Percentiles rank a stretch among this genome's conserved stretches.
These are phyloP conservation scores for Alectoris magna DNA, from an alignment of 2,797 vertebrate genomes.

Conservation along the genomic window DNA sequence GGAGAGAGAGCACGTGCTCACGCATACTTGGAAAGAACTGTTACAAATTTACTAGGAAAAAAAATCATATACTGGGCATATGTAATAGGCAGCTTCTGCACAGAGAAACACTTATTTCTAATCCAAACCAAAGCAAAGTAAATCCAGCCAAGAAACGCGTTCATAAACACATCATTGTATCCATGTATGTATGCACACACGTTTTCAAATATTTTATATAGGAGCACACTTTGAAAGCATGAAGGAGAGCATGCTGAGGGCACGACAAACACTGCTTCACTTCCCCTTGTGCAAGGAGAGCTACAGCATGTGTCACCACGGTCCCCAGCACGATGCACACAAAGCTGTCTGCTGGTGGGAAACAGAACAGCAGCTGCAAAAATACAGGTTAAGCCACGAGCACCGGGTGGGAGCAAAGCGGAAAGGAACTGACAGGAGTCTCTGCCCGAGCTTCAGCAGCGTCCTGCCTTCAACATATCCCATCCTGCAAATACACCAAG, in stretches of 20 bases:
- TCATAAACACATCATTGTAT: not conserved
- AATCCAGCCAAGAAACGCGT: slow-evolving; percentile 18
- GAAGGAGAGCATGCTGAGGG: not conserved
- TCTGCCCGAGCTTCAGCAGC: not conserved
- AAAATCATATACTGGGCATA: slow-evolving; percentile 23
- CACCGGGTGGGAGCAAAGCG: not conserved
- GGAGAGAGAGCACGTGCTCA: not conserved
- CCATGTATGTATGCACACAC: not conserved
- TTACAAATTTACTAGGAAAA: slow-evolving; percentile 41
- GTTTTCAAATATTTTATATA: not conserved
- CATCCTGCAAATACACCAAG: not conserved
- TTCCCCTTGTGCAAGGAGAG: not conserved
- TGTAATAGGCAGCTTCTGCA: slow-evolving; percentile 43
- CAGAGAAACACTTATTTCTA: slow-evolving; percentile 47
- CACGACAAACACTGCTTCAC: not conserved
- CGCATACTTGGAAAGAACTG: not conserved
- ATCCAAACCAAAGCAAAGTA: slow-evolving; percentile 33
- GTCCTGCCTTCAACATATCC: not conserved
- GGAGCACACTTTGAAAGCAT: not conserved
- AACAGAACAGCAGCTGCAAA: not conserved
- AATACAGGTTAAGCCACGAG: not conserved
- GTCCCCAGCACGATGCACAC: not conserved
- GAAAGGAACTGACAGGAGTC: not conserved
- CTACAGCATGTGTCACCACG: fast-evolving
- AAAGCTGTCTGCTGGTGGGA: not conserved